phyloP scores from a whole-genome alignment of 2,113 vertebrate species.

The Haliaeetus leucogaster region DNA sequence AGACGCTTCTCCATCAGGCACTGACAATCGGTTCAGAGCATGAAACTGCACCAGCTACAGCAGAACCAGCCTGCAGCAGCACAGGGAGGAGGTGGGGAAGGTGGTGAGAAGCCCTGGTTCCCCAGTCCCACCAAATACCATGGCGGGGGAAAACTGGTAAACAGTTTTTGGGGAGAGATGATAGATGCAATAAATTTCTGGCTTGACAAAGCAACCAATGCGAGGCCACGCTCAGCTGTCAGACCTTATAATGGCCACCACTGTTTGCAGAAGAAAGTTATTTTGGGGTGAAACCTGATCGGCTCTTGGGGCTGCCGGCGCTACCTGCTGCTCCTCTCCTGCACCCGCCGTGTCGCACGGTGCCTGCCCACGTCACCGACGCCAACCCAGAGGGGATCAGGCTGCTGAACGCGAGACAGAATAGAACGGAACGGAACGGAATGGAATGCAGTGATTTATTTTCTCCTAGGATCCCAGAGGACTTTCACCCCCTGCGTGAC shows the following conservation, averaged over 20 bases:
- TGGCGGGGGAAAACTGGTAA: background rate
- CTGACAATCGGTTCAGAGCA: background rate
- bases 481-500: background rate
- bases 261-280: constrained; percentile 40
- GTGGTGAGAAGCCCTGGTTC: background rate
- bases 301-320: background rate
- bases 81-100: background rate
- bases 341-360: rapidly evolving
- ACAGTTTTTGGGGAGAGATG: background rate
- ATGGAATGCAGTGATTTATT: background rate
- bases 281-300: constrained; percentile 30
- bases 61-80: background rate
- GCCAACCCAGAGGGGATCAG: background rate
- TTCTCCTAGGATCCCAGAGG: background rate
- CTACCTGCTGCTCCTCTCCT: background rate
- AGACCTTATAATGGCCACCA: background rate
- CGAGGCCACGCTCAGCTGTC: background rate
- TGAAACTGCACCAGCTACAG: background rate
- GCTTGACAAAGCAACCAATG: background rate
- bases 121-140: background rate
- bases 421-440: rapidly evolving
- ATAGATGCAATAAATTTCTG: background rate
- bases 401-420: background rate
- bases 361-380: background rate
- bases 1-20: background rate